phyloP scores from a whole-genome alignment of 2,797 vertebrate genomes.

The Takifugu rubripes region DNA sequence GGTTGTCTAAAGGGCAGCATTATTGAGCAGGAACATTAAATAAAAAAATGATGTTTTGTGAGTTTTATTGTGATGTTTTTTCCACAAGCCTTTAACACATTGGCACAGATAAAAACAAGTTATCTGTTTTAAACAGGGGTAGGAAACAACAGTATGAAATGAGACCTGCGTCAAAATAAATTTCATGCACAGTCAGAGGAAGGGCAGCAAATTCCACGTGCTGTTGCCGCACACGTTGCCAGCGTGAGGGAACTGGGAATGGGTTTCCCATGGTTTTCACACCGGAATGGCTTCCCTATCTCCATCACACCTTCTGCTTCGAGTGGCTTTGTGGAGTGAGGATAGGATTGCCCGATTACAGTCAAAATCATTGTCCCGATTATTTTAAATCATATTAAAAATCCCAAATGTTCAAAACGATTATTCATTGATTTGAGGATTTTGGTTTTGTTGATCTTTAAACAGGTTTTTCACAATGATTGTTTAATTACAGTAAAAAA shows the following conservation, averaged over 20 bases:
- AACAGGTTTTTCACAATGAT: no score
- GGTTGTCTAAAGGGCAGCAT: conserved; percentile 28
- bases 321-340: conserved; percentile 59
- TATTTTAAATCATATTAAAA: no score
- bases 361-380: no score
- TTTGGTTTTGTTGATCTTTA: no score
- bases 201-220: conserved; percentile 45
- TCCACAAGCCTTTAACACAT: no score
- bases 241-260: conserved; percentile 53
- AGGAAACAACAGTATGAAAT: neutral
- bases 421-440: no score
- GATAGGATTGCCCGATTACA: no score
- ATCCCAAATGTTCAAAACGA: no score
- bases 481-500: no score
- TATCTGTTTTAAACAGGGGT: neutral
- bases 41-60: no score
- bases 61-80: no score
- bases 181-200: conserved; percentile 57
- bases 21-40: conserved; percentile 16
- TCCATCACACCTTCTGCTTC: conserved; percentile 71
- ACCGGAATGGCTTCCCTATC: conserved; percentile 69
- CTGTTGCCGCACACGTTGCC: conserved; percentile 42
- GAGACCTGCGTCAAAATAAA: conserved; percentile 22
- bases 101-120: neutral
- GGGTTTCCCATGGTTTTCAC: conserved; percentile 69